Conservation (phyloP, 2,888 invertebrate genomes). For the Digitonthophagus gazella region DNA sequence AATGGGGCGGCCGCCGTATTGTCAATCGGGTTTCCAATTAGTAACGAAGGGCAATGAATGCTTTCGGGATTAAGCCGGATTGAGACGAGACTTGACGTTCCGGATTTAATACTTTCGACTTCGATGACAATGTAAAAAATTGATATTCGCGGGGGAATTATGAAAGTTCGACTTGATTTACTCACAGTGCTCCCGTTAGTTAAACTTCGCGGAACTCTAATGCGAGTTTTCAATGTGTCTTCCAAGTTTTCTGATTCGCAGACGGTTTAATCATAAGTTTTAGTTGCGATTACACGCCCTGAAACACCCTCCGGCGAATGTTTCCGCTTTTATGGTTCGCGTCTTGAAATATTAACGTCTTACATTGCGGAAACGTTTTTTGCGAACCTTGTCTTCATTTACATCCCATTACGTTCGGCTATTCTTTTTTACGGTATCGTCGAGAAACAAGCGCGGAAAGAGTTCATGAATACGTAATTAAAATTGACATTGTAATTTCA, state of each 20-base stretch:
- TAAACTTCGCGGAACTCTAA: constrained; percentile 29
- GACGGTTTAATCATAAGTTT: constrained; percentile 30
- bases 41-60: not conserved
- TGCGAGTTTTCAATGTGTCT: constrained; percentile 31
- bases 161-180: constrained; percentile 21
- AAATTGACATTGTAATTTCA: constrained; percentile 38
- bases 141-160: constrained; percentile 9
- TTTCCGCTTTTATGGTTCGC: constrained; percentile 9
- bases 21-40: not conserved
- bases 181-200: constrained; percentile 30
- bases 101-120: not conserved
- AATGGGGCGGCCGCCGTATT: constrained; percentile 32
- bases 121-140: constrained; percentile 4
- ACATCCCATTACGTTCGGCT: not conserved
- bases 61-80: not conserved
- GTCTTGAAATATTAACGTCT: constrained; percentile 9
- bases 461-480: constrained; percentile 27
- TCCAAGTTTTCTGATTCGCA: constrained; percentile 27
- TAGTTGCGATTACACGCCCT: constrained; percentile 23
- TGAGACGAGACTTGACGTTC: not conserved
- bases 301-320: constrained; percentile 14
- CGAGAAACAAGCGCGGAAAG: constrained; percentile 5
- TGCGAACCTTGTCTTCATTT: not conserved
- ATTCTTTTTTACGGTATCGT: not conserved
- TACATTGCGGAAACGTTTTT: not conserved